Evolutionary conservation across 2,888 invertebrate species (phyloP), one percentile per base, ranked within the genome.

Genomic region (Drosophila setosimentum): DNA sequence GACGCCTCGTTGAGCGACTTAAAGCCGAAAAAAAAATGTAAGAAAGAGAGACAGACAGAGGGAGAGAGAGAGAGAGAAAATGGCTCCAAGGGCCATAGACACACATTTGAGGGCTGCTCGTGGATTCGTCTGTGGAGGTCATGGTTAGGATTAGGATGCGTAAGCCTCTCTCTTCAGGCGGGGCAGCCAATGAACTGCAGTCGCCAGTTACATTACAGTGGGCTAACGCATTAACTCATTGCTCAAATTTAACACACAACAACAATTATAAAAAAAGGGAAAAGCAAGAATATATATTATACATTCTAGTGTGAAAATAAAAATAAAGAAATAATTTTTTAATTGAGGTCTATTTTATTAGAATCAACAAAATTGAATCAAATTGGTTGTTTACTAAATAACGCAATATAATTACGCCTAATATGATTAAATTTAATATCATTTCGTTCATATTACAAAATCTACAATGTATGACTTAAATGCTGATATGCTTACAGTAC

Each of bases 151-250:
- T 32, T 57, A 71, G 62, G 71, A 60, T 71, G 71, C 61, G 54
- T 70, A 61, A 55, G 55, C 37, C n/a, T 55, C 30, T 51, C 33
- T 66, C 54, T 16, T 45, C 59, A 60, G 53, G 35, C 68, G 21
- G 2, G 33, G 13, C 62, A 62, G 82, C 58, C 80, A 78, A 73
- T 80, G 89, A 86, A 83, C 83, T 84, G 70, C 79, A 76, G 57
- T 63, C 63, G 67, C 60, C 63, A 54, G 33, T 50, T 35, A 60
- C 29, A 77, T 48, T 53, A 76, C 78, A 77, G 72, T 75, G 74
- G 73, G 27, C 16, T 4, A 21, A 8, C 18, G 7, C 6, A 11
- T 8, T 5, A 18, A 18, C 7, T 21, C 16, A 35, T n/a, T 11
- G 13, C 10, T 54, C 3, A 42, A 42, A 13, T 21, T 16, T 16